Evolutionary conservation across 2,113 vertebrate genomes (phyloP).

Genomic region (Otis tarda): DNA sequence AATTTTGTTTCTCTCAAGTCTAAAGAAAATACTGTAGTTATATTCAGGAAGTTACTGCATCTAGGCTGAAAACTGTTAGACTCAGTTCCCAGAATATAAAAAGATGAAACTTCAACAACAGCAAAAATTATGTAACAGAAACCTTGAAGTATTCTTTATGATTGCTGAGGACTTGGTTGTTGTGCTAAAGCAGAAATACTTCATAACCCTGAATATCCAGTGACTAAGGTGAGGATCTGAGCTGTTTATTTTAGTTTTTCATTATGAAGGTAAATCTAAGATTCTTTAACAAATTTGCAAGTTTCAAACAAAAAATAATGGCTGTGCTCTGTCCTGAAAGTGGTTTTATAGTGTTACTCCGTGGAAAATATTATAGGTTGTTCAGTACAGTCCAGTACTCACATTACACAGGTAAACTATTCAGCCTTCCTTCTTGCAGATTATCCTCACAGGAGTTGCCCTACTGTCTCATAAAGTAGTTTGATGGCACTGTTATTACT

Average conservation of each 20-base stretch:
- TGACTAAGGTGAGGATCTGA: background rate
- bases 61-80: background rate
- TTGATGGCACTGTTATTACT: conserved; percentile 40
- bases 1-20: background rate
- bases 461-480: conserved; percentile 48
- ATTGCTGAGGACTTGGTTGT: background rate
- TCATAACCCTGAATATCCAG: background rate
- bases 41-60: background rate
- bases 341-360: background rate
- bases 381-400: background rate
- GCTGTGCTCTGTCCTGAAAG: background rate
- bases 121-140: background rate
- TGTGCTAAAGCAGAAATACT: background rate
- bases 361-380: background rate
- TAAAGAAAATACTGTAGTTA: background rate
- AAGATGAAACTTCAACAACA: background rate
- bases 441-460: conserved; percentile 33
- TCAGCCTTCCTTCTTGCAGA: conserved; percentile 29
- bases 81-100: background rate
- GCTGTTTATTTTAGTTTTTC: background rate
- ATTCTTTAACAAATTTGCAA: background rate
- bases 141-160: background rate
- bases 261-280: background rate
- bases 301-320: background rate
- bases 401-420: background rate